Evolutionary conservation across 2,888 invertebrate genomes (phyloP).

Genomic region (Acanthosepion pharaonis): DNA sequence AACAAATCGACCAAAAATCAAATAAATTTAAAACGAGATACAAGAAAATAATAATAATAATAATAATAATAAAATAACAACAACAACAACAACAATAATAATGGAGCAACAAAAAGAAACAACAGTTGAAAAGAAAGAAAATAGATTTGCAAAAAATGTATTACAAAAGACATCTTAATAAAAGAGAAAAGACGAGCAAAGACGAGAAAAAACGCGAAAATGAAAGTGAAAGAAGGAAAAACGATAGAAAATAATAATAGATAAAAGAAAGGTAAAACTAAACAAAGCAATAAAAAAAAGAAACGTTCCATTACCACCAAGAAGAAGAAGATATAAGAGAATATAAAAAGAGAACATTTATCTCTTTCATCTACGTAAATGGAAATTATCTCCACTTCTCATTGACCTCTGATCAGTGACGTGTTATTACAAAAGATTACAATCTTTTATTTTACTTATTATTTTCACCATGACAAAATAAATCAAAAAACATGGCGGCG

Average conservation of each 20-base stretch:
- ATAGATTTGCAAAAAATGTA: background rate
- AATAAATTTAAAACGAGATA: too few relatives aligned
- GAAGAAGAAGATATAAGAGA: too few relatives aligned
- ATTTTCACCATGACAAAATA: background rate
- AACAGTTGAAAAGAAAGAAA: background rate
- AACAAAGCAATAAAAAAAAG: background rate
- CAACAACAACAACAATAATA: too few relatives aligned
- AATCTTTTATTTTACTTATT: background rate
- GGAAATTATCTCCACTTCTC: background rate
- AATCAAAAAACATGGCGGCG: background rate
- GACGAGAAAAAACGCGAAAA: too few relatives aligned
- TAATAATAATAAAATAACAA: too few relatives aligned
- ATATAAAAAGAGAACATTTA: background rate
- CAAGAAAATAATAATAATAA: too few relatives aligned
- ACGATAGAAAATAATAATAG: background rate
- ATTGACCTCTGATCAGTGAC: background rate
- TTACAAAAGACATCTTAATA: background rate
- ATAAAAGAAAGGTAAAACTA: background rate
- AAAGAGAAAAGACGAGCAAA: background rate
- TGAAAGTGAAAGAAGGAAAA: background rate
- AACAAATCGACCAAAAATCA: too few relatives aligned
- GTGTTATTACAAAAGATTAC: constrained; percentile 8
- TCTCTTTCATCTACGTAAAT: background rate
- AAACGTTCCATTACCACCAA: too few relatives aligned
- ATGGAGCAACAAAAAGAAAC: too few relatives aligned